Base-by-base conservation (phyloP, 2,113 vertebrate genomes). In the Micromys minutus region DNA sequence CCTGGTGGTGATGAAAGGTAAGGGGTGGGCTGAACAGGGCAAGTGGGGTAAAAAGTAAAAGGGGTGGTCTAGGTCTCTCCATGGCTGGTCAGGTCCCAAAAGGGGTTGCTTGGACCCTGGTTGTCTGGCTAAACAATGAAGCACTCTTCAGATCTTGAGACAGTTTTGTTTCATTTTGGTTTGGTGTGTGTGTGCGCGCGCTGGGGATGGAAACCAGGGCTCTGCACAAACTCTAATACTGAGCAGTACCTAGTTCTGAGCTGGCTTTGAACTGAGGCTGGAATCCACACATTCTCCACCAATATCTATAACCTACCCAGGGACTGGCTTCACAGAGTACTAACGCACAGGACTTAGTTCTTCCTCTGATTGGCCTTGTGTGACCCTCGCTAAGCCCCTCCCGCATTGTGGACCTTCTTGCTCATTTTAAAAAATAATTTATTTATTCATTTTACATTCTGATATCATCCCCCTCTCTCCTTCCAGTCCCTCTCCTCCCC, bases 1-100 rank as follows among this genome's bases (percentile, higher is more conserved):
- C 3, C 97, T 99, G 2, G 95, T 98, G 84, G 97, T 98, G 85
- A 97, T 99, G 98, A 97, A 17, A 97, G 97, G 98, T 99, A 93
- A 98, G 97, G 61, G 34, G 34, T 22, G 34, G 83, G 47, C 91
- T 67, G 39, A 93, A 45, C 45, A 31, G 76, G 19, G 7, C n/a
- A 42, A 36, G 21, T 0, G 50, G 67, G 52, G 26, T 7, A 0
- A 57, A 29, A 42, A 3, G 42, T 39, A n/a, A 24, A 22, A 47
- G 90, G 19, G 4, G 15, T 83, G 39, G 47, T n/a, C 59, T 61
- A 50, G n/a, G 65, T 34, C 7, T 34, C 45, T 77, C 26, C 6
- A 22, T 61, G 10, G 57, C 61, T 47, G 21, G 4, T 10, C 34
- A 76, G 55, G 59, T 39, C 61, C n/a, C 22, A 9, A 50, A 96